Evolutionary conservation across 2,113 vertebrate genomes (phyloP).

Genomic region (Saccopteryx leptura): DNA sequence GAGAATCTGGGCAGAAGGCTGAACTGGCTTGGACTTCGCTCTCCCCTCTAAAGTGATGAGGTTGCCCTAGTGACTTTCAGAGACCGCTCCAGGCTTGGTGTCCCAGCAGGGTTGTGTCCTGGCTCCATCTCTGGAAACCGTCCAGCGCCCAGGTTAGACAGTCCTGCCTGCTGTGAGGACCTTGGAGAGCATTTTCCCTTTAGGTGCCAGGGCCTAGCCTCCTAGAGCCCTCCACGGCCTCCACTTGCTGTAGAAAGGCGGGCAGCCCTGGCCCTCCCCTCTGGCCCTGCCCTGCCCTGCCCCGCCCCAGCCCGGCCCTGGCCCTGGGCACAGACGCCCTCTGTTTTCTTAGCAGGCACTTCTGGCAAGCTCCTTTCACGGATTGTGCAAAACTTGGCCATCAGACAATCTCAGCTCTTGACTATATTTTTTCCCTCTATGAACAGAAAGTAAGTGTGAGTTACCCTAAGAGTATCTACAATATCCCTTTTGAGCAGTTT

Average conservation of each 20-base stretch:
- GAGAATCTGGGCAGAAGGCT: not conserved
- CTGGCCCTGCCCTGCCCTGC: too few species aligned
- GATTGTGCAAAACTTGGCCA: constrained; percentile 49
- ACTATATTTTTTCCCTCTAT: rapidly evolving
- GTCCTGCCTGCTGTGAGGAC: not conserved
- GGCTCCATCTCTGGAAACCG: not conserved
- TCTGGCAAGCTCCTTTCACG: constrained; percentile 29
- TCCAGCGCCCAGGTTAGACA: not conserved
- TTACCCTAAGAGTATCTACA: not conserved
- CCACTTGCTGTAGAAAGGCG: rapidly evolving
- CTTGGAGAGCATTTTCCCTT: not conserved
- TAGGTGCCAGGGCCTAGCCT: not conserved
- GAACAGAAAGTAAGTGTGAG: not conserved
- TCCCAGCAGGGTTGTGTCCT: not conserved
- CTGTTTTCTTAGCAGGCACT: not conserved
- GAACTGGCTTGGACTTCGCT: not conserved
- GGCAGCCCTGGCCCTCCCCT: not conserved
- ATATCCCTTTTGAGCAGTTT: not conserved
- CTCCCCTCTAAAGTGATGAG: not conserved
- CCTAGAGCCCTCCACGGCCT: not conserved
- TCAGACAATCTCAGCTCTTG: not conserved
- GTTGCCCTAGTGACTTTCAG: not conserved
- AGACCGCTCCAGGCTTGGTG: not conserved
- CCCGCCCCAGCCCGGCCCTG: not conserved
- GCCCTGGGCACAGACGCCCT: not conserved